Base-by-base conservation (phyloP, 2,113 vertebrate genomes). In the Sander lucioperca region DNA sequence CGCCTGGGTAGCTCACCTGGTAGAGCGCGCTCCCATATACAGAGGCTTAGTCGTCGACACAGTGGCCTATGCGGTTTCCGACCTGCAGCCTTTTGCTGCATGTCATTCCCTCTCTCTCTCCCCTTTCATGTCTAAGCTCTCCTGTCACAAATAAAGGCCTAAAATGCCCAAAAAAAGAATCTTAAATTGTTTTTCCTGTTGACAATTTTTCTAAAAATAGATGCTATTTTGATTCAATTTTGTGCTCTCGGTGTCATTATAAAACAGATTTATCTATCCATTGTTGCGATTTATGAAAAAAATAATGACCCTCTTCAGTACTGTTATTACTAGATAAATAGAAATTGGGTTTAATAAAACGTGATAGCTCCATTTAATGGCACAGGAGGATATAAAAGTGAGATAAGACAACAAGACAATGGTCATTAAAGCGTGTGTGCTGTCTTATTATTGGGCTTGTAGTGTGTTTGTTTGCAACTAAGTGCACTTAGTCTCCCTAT, bases 401-500 rank as follows among this genome's bases (percentile, higher is more conserved):
- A 62, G 75, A 86, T 86, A 54, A 72, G 67, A 69, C 64, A 48
- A 74, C 65, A 79, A 82, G n/a, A n/a, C n/a, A n/a, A 72, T 81
- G 78, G 48, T 82, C 12, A 78, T 80, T 63, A 71, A 65, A 79
- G 61, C 6, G 1, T 6, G n/a, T 59, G 56, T 63, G 50, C 21
- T n/a, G 18, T 86, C 18, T 51, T 71, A 54, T 90, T 62, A 69
- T 70, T 50, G 25, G 48, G 51, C 72, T 65, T 2, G 50, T 23
- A 21, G 74, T 61, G 70, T 51, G 58, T 79, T 74, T 83, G 74
- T 64, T 77, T 78, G 56, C 25, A 47, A 54, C 75, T 87, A 79
- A 89, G 84, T 84, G 88, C 88, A 82, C 90, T 88, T 78, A 33
- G 73, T 67, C 72, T 45, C 48, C 27, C 43, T 53, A 48, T 64